Evolutionary conservation across 2,113 vertebrate genomes (phyloP).

Genomic region (Xiphophorus maculatus): DNA sequence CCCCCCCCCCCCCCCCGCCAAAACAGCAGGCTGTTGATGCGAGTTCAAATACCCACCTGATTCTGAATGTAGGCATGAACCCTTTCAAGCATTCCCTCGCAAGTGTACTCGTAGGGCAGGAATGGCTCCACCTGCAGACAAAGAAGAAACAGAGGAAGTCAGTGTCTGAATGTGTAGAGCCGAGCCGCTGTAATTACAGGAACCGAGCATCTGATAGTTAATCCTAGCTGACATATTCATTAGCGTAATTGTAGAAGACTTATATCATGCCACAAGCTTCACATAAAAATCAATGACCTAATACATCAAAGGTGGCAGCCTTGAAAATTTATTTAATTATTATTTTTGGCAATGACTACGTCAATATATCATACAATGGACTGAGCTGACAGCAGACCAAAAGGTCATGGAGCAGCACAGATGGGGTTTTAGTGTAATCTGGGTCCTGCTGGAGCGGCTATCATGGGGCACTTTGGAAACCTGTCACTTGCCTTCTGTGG

Average conservation of each 20-base stretch:
- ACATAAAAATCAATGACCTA: conserved; percentile 70
- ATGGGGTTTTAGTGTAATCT: background rate
- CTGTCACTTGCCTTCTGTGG: conserved; percentile 14
- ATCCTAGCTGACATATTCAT: conserved; percentile 77
- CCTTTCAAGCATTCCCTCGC: conserved; percentile 95
- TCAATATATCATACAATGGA: conserved; percentile 60
- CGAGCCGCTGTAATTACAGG: conserved; percentile 55
- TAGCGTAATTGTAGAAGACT: conserved; percentile 72
- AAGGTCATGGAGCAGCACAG: background rate
- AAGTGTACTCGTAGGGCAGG: conserved; percentile 95
- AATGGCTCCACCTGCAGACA: conserved; percentile 90
- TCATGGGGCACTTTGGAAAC: background rate
- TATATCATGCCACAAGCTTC: conserved; percentile 57
- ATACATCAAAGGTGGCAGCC: conserved; percentile 66
- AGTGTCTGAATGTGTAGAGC: background rate
- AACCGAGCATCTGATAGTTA: conserved; percentile 52
- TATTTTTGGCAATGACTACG: conserved; percentile 57
- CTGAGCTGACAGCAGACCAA: conserved; percentile 11
- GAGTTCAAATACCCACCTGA: conserved; percentile 82
- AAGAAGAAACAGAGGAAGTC: conserved; percentile 20
- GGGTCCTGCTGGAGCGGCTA: conserved; percentile 6
- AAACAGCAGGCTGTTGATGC: background rate
- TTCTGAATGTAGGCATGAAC: conserved; percentile 95
- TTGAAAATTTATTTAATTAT: conserved; percentile 68
- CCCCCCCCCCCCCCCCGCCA: too few species aligned